phyloP scores from a whole-genome alignment of 2,888 invertebrate species.

The Troides oblongomaculatus region DNA sequence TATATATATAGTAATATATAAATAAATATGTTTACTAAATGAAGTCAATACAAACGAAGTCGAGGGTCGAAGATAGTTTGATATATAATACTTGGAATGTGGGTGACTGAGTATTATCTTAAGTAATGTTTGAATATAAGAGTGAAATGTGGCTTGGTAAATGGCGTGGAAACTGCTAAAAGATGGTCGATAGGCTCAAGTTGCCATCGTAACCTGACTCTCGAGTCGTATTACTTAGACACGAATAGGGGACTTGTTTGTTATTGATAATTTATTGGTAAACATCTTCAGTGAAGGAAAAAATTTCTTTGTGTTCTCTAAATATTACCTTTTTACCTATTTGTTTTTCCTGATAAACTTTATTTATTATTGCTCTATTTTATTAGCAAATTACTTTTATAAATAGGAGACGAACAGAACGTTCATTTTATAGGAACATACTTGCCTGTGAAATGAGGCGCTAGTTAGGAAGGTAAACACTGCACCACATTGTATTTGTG shows the following conservation, averaged over 20 bases:
- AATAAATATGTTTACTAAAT: not conserved
- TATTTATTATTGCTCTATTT: not conserved
- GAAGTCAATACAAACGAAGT: not conserved
- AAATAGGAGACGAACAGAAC: not conserved
- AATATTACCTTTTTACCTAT: slow-evolving; percentile 15
- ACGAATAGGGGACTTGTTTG: slow-evolving; percentile 49
- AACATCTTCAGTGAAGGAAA: slow-evolving; percentile 22
- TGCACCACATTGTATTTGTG: no score
- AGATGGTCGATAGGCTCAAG: slow-evolving; percentile 58
- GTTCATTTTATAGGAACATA: no score
- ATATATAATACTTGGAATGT: slow-evolving; percentile 13
- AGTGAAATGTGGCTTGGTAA: slow-evolving; percentile 57
- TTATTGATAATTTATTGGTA: slow-evolving; percentile 58
- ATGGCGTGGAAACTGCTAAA: slow-evolving; percentile 67
- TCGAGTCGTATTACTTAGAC: slow-evolving; percentile 30
- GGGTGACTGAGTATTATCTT: slow-evolving; percentile 21
- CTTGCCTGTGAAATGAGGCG: no score
- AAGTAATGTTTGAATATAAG: slow-evolving; percentile 27
- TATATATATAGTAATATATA: not conserved
- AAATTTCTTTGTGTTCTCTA: slow-evolving; percentile 24
- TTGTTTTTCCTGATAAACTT: not conserved
- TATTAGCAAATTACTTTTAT: not conserved
- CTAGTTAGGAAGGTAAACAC: no score
- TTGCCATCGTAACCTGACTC: slow-evolving; percentile 43
- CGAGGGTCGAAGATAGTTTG: not conserved